Base-by-base conservation (phyloP, 2,113 vertebrate genomes). In the Mugil cephalus region DNA sequence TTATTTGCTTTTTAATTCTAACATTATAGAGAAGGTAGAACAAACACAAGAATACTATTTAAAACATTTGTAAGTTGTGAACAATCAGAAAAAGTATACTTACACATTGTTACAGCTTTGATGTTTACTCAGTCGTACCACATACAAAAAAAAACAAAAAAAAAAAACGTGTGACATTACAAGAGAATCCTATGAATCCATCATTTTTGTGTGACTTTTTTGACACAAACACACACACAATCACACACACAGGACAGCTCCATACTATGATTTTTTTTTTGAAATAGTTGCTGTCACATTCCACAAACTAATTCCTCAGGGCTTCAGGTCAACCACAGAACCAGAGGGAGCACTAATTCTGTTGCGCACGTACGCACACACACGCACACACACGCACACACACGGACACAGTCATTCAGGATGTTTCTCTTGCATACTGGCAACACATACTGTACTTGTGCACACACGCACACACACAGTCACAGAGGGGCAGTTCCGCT, bases 221-320 rank as follows among this genome's bases (percentile, higher is more conserved):
- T 13, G 1, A 36, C 17, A 54, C 43, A 62, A 45, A 51, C 11
- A 15, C 54, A 50, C 54, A 70, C 61, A 67, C n/a, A 39, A 43
- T 42, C 65, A 55, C 24, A 66, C 47, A 80, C 39, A 24, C 38
- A 46, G 17, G 35, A 61, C 24, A 65, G 46, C 52, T 73, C 45
- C 40, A 66, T 54, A 19, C 46, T 46, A 43, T 56, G 62, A 65
- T 39, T 72, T 61, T 81, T 61, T 81, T 66, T 86, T 73, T 84
- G 67, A 86, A 86, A 82, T 81, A 82, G 70, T 77, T 77, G 63
- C 80, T 85, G 87, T 87, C 90, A 89, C 90, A 90, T 90, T 89
- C 90, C 90, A 89, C 79, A 69, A 71, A 10, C 66, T 71, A 84
- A 84, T 59, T 87, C 52, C 42, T 85, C 34, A 1, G 56, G 24